Conservation (phyloP, 2,113 vertebrate species). For the Nymphicus hollandicus region DNA sequence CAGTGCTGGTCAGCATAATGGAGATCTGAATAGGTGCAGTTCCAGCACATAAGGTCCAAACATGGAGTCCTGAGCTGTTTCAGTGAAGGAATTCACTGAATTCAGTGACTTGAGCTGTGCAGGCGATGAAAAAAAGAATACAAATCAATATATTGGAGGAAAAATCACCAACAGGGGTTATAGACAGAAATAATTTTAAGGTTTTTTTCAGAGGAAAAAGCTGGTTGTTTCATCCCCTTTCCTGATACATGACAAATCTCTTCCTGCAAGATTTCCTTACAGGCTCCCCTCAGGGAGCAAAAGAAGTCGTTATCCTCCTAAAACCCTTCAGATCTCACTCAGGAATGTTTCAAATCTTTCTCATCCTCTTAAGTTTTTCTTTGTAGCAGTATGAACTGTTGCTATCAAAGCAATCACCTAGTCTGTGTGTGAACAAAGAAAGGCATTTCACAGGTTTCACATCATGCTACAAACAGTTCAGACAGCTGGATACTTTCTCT, state of each 20-base stretch:
- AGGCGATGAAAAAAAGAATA: background rate
- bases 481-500: background rate
- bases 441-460: background rate
- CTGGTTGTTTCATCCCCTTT: background rate
- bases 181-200: background rate
- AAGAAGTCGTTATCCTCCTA: slow-evolving; percentile 34
- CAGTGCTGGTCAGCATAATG: background rate
- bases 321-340: slow-evolving; percentile 43
- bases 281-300: slow-evolving; percentile 39
- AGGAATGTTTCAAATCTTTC: slow-evolving; percentile 53
- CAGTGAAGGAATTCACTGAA: background rate
- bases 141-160: background rate
- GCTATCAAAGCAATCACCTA: slow-evolving; percentile 52
- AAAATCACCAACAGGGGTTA: background rate
- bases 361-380: slow-evolving; percentile 38
- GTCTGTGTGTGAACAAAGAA: slow-evolving; percentile 2
- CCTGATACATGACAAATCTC: background rate
- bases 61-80: background rate
- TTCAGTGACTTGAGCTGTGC: background rate
- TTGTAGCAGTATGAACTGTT: slow-evolving; percentile 34
- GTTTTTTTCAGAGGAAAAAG: background rate
- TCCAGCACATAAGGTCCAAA: background rate
- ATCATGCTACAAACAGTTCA: background rate
- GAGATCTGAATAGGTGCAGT: background rate
- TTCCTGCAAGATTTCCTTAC: background rate